These are phyloP conservation scores for Scaptomyza polygonia DNA, from an alignment of 2,888 invertebrate species.

Conservation along the genomic window DNA sequence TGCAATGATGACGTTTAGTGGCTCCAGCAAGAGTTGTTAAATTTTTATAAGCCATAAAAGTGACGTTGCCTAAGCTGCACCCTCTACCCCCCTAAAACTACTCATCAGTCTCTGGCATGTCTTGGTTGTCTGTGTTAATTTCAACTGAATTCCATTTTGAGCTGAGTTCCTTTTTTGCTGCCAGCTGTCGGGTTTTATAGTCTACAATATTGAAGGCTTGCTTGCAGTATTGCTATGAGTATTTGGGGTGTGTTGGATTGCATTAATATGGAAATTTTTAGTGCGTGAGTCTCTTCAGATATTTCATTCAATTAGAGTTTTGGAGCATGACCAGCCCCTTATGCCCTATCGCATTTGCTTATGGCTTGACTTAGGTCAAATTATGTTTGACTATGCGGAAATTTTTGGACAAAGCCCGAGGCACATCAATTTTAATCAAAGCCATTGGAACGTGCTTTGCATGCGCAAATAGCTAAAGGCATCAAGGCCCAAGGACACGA, in stretches of 20 bases:
- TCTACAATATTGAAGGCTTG: conserved; percentile 18
- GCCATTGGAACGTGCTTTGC: conserved; percentile 69
- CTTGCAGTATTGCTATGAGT: conserved; percentile 16
- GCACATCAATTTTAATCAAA: conserved; percentile 76
- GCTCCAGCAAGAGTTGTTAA: conserved; percentile 66
- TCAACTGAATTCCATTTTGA: conserved; percentile 63
- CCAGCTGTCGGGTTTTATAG: conserved; percentile 52
- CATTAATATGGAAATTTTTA: conserved; percentile 72
- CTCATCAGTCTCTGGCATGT: neutral
- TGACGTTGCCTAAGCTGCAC: neutral
- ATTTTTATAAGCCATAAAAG: conserved; percentile 71
- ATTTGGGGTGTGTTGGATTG: conserved; percentile 17
- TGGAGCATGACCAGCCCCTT: conserved; percentile 56
- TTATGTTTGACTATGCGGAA: conserved; percentile 75
- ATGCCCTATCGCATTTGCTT: conserved; percentile 63
- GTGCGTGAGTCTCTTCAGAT: conserved; percentile 58
- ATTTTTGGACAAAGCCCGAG: conserved; percentile 70
- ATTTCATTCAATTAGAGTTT: conserved; percentile 72
- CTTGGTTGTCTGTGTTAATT: conserved; percentile 57
- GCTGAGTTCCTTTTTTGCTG: conserved; percentile 13
- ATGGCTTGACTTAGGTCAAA: conserved; percentile 71
- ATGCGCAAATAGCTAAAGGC: conserved; percentile 47
- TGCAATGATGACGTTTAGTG: conserved; percentile 73
- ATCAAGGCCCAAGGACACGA: conserved; percentile 6
- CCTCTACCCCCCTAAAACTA: neutral